Evolutionary conservation across 2,888 invertebrate genomes (phyloP).

Genomic region (Andrena minutula): DNA sequence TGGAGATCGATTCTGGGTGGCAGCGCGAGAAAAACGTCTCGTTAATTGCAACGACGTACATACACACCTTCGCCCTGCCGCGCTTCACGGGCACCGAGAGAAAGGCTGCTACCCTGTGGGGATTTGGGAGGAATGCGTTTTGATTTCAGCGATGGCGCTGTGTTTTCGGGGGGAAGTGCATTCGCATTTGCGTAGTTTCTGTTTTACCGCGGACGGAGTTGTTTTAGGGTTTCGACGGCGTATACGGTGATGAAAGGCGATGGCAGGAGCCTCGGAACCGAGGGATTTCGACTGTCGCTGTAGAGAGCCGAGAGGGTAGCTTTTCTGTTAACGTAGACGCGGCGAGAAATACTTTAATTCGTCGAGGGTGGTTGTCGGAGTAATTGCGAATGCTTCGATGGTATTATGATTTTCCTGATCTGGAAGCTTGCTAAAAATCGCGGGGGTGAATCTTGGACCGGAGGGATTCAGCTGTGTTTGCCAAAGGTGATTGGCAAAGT

Average conservation of each 20-base stretch:
- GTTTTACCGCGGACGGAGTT: not conserved
- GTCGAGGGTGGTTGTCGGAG: too few species aligned
- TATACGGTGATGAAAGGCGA: not conserved
- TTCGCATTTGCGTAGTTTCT: not conserved
- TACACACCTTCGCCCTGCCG: too few species aligned
- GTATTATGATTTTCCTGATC: too few species aligned
- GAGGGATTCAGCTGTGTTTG: not conserved
- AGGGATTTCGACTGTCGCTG: not conserved
- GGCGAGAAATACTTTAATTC: too few species aligned
- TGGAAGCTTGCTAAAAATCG: too few species aligned
- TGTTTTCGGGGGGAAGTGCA: not conserved
- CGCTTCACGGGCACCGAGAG: too few species aligned
- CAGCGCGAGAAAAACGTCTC: slow-evolving; percentile 43
- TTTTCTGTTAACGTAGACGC: too few species aligned
- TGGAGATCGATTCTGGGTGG: slow-evolving; percentile 39
- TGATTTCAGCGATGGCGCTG: not conserved
- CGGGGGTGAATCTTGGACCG: not conserved
- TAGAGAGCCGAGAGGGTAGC: too few species aligned
- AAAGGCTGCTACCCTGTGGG: too few species aligned
- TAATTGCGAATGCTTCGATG: too few species aligned
- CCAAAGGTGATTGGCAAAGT: not conserved
- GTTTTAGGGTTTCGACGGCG: too few species aligned
- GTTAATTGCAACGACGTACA: slow-evolving; percentile 36
- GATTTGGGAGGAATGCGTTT: not conserved
- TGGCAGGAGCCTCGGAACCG: not conserved